A percentile compares a stretch with the other conserved stretches of the same genome.
Conservation (phyloP, 2,113 vertebrate genomes). For the Micromys minutus region DNA sequence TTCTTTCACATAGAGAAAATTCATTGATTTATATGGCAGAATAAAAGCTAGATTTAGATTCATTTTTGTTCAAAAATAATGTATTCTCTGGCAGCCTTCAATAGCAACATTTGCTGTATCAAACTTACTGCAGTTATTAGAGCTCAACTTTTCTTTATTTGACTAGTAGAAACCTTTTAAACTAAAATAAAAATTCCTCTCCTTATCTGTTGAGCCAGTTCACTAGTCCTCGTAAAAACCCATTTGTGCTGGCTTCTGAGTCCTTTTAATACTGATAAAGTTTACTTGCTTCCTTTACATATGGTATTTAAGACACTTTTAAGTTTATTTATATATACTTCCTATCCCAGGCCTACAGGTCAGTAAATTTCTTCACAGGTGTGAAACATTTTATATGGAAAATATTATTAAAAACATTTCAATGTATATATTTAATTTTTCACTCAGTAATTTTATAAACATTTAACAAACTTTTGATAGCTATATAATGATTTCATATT, state of each 20-base stretch:
- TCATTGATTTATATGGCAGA: neutral
- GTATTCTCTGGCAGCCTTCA: neutral
- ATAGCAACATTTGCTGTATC: neutral
- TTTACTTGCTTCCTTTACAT: neutral
- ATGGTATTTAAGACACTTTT: slow-evolving; percentile 14
- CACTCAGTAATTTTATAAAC: neutral
- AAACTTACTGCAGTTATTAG: neutral
- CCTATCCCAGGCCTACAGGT: neutral
- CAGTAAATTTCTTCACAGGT: slow-evolving; percentile 27
- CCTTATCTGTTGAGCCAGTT: neutral
- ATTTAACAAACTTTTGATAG: slow-evolving; percentile 13
- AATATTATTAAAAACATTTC: slow-evolving; percentile 11
- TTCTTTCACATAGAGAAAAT: slow-evolving; percentile 25
- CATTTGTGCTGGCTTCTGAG: neutral
- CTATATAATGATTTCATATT: slow-evolving; percentile 1
- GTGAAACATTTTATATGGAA: slow-evolving; percentile 10
- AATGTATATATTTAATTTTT: neutral
- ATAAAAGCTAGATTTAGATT: slow-evolving; percentile 7
- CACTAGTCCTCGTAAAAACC: neutral
- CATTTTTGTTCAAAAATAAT: slow-evolving; percentile 32
- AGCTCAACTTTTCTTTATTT: slow-evolving; percentile 11
- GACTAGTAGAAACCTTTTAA: slow-evolving; percentile 15
- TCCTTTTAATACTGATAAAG: slow-evolving; percentile 48
- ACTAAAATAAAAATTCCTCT: neutral
- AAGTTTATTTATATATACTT: neutral